Evolutionary conservation across 2,797 vertebrate genomes (phyloP), one percentile per base, ranked within the genome.

Genomic region (Ambastaia sidthimunki): DNA sequence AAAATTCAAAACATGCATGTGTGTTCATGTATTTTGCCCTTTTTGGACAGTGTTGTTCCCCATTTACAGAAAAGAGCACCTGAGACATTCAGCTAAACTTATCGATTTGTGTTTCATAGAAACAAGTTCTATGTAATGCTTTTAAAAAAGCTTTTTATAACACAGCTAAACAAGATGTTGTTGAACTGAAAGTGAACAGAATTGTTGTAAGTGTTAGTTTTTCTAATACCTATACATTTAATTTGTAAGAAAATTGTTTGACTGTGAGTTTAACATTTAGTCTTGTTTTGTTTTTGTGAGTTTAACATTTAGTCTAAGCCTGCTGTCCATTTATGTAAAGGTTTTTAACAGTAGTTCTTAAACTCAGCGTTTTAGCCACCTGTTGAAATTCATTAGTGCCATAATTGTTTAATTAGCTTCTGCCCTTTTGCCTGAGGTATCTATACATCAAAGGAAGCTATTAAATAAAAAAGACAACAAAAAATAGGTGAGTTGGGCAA

Each of bases 361-460:
- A 79, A 73, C 73, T 76, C 80, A 81, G 54, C 63, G 25, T 82
- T 85, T 85, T 80, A 75, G 76, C 74, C 78, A 83, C 78, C 71
- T 81, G 81, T 84, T 79, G 77, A 44, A 81, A 81, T 84, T 76
- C 62, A 86, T 84, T 86, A 83, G 62, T 37, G 70, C 23, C 82
- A 83, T 83, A 79, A 83, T 86, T 79, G 79, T 60, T 82, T 74
- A 82, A 84, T 86, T 84, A 84, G 81, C 83, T 82, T 78, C 54
- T 83, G 85, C 80, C 82, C 82, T 84, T 54, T 67, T 57, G 78
- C 81, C 63, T 65, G 55, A 77, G 85, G 81, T 81, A 68, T 71
- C 57, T 74, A n/a, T 50, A 81, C 74, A 81, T 86, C 85, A 86
- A 86, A 86, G 71, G 72, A 79, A 81, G 68, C 72, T 70, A 21